These are phyloP conservation scores for Zaprionus nigranus DNA, from an alignment of 1,140 invertebrate species.

Conservation along the genomic window DNA sequence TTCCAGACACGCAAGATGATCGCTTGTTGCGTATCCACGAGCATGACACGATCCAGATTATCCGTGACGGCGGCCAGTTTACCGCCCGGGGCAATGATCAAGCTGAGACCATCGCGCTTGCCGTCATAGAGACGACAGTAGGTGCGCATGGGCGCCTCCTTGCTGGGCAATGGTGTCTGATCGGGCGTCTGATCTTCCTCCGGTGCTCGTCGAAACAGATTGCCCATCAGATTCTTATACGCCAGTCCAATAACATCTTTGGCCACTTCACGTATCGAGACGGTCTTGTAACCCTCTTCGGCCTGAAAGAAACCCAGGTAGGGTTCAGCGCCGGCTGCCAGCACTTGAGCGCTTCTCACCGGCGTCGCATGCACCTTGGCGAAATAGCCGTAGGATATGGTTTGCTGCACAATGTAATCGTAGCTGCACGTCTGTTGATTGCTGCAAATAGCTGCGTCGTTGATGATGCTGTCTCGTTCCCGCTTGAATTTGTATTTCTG, in stretches of 20 bases:
- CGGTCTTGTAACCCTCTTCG: constrained; percentile 91
- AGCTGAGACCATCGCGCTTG: constrained; percentile 89
- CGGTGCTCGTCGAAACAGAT: constrained; percentile 61
- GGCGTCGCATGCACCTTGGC: constrained; percentile 89
- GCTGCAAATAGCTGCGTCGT: constrained; percentile 92
- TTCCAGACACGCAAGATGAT: constrained; percentile 95
- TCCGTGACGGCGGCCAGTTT: constrained; percentile 93
- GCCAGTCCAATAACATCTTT: constrained; percentile 95
- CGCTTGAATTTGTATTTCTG: constrained; percentile 95
- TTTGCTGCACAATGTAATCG: constrained; percentile 91
- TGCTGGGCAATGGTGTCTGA: constrained; percentile 84
- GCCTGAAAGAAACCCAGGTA: constrained; percentile 96
- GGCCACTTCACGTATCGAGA: constrained; percentile 92
- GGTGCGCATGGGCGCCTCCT: constrained; percentile 88
- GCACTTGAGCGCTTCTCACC: constrained; percentile 90
- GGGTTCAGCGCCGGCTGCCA: constrained; percentile 92
- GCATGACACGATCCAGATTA: constrained; percentile 92
- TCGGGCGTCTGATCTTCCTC: constrained; percentile 34
- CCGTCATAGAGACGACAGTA: constrained; percentile 94
- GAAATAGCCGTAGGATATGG: constrained; percentile 72
- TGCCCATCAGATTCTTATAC: constrained; percentile 73
- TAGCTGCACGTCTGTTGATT: constrained; percentile 91
- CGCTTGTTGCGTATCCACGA: constrained; percentile 93
- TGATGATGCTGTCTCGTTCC: constrained; percentile 88
- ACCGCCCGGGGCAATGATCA: constrained; percentile 92